These are phyloP conservation scores for Sicus ferrugineus DNA, from an alignment of 2,888 invertebrate genomes.

Conservation along the genomic window DNA sequence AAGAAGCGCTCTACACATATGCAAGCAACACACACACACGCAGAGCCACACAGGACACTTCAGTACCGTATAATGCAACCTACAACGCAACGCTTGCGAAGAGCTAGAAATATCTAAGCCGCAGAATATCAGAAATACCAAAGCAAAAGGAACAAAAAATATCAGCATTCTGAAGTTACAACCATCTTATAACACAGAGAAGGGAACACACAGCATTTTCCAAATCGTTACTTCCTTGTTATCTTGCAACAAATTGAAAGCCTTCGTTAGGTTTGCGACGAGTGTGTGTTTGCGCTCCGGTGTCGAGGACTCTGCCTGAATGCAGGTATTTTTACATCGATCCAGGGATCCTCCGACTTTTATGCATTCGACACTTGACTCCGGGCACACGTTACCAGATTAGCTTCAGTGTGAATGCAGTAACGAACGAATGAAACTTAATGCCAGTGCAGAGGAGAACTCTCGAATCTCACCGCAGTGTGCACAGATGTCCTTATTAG, in stretches of 20 bases:
- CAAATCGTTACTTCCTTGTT: background rate
- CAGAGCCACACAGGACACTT: background rate
- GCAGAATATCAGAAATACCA: background rate
- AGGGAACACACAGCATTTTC: background rate
- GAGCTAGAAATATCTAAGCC: background rate
- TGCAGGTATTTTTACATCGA: background rate
- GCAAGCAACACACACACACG: background rate
- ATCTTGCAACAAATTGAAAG: constrained; percentile 9
- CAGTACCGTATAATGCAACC: background rate
- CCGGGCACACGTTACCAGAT: background rate
- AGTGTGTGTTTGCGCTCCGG: background rate
- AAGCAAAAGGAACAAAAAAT: background rate
- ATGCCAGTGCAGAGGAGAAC: background rate
- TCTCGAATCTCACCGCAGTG: background rate
- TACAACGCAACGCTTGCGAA: constrained; percentile 4
- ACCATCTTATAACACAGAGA: background rate
- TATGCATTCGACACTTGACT: constrained; percentile 13
- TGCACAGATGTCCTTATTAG: constrained; percentile 16
- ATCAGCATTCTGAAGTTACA: background rate
- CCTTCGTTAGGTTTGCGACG: constrained; percentile 3
- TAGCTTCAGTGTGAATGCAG: background rate
- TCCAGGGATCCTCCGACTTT: constrained; percentile 6
- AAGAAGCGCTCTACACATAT: background rate
- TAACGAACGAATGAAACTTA: background rate
- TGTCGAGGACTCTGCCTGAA: background rate